phyloP scores from a whole-genome alignment of 2,113 vertebrate genomes.

The Crypturellus undulatus region DNA sequence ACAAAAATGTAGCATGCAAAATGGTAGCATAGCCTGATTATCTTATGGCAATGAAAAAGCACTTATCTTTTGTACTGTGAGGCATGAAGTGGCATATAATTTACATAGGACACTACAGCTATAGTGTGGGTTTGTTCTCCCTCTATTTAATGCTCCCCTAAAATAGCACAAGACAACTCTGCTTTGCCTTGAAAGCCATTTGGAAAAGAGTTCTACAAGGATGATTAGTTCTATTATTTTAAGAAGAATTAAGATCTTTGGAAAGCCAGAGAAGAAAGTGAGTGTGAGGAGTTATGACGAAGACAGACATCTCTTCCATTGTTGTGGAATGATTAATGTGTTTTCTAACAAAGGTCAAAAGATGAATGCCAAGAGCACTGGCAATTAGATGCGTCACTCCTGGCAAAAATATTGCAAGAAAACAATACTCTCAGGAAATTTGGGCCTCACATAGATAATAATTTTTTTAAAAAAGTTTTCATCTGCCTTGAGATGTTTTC shows the following conservation, averaged over 20 bases:
- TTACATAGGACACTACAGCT: neutral
- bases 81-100: rapidly evolving
- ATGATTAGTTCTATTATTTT: neutral
- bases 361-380: neutral
- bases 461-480: neutral
- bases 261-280: neutral
- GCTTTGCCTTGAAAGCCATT: neutral
- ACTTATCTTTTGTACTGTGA: neutral
- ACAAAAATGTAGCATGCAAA: neutral
- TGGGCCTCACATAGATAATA: neutral
- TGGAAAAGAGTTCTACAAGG: neutral
- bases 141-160: rapidly evolving
- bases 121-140: neutral
- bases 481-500: neutral
- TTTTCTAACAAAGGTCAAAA: neutral
- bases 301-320: neutral
- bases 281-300: neutral
- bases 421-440: neutral
- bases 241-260: neutral
- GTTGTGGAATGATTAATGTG: neutral
- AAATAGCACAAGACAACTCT: neutral
- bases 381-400: neutral
- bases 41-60: neutral
- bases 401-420: neutral
- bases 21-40: neutral